These are phyloP conservation scores for Gymnoscopelus microlampas DNA, from an alignment of 2,797 vertebrate genomes.

Conservation along the genomic window DNA sequence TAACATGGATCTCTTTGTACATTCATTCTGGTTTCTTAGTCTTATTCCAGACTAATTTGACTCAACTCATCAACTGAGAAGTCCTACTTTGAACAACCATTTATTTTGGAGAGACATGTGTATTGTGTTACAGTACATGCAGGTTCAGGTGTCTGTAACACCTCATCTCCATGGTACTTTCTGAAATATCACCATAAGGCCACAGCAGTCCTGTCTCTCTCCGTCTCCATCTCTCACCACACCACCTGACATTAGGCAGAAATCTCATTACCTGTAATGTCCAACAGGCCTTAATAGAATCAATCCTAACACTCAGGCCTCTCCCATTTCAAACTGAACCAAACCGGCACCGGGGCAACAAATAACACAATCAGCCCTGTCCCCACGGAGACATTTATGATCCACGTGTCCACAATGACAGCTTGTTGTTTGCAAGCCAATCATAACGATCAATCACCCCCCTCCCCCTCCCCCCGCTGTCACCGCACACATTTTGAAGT, in stretches of 20 bases:
- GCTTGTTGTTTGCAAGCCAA: slow-evolving; percentile 59
- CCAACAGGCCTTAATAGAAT: slow-evolving; percentile 63
- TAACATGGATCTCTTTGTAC: neutral
- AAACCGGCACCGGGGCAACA: slow-evolving; percentile 44
- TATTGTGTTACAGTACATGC: neutral
- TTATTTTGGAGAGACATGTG: neutral
- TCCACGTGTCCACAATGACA: slow-evolving; percentile 40
- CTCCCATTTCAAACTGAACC: slow-evolving; percentile 54
- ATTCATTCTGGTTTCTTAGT: neutral
- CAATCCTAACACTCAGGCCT: slow-evolving; percentile 45
- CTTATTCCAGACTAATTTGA: neutral
- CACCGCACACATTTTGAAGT: slow-evolving; percentile 44
- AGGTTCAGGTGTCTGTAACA: too few species aligned
- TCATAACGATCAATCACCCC: slow-evolving; percentile 65
- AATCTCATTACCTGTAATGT: slow-evolving; percentile 67
- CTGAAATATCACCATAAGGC: neutral
- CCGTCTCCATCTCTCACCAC: slow-evolving; percentile 3
- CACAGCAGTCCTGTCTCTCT: slow-evolving; percentile 4
- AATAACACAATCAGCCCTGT: slow-evolving; percentile 72
- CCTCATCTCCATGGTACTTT: neutral
- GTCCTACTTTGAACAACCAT: neutral
- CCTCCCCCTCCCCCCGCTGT: slow-evolving; percentile 16
- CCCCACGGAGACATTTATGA: slow-evolving; percentile 66
- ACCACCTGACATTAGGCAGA: slow-evolving; percentile 48
- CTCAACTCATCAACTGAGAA: neutral